Conservation (phyloP, 2,113 vertebrate species). For the Zingel zingel region DNA sequence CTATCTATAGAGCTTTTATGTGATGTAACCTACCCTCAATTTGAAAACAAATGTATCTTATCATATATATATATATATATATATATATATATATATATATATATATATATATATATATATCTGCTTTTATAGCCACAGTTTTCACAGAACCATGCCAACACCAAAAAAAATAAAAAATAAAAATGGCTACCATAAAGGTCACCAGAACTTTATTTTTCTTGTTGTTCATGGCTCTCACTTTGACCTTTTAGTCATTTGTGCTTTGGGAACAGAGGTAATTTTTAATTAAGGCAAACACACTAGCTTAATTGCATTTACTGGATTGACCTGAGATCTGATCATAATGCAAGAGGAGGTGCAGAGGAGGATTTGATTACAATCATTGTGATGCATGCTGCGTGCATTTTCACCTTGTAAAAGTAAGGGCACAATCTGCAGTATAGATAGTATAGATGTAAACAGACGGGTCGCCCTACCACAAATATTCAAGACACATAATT, state of each 20-base stretch:
- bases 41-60: conserved; percentile 67
- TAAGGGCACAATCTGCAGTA: not conserved
- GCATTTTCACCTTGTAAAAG: conserved; percentile 12
- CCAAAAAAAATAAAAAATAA: conserved; percentile 11
- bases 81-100: too few species aligned
- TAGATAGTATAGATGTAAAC: not conserved
- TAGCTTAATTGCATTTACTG: conserved; percentile 8
- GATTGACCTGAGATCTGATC: conserved; percentile 27
- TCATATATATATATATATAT: conserved; percentile 21
- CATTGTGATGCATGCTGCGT: conserved; percentile 5
- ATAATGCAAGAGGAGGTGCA: conserved; percentile 29
- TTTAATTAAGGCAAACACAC: conserved; percentile 7
- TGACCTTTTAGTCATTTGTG: not conserved
- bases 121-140: conserved; percentile 36
- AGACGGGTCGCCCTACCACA: not conserved
- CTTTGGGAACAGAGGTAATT: not conserved
- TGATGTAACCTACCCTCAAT: conserved; percentile 77
- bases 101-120: too few species aligned
- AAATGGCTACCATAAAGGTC: not conserved
- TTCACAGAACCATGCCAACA: conserved; percentile 19
- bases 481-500: not conserved
- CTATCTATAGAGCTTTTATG: conserved; percentile 75
- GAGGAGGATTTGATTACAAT: conserved; percentile 34
- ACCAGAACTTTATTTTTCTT: not conserved
- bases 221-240: not conserved